Percentiles rank a stretch among this genome's conserved stretches.
phyloP scores from a whole-genome alignment of 2,797 vertebrate species.

The Balearica regulorum region DNA sequence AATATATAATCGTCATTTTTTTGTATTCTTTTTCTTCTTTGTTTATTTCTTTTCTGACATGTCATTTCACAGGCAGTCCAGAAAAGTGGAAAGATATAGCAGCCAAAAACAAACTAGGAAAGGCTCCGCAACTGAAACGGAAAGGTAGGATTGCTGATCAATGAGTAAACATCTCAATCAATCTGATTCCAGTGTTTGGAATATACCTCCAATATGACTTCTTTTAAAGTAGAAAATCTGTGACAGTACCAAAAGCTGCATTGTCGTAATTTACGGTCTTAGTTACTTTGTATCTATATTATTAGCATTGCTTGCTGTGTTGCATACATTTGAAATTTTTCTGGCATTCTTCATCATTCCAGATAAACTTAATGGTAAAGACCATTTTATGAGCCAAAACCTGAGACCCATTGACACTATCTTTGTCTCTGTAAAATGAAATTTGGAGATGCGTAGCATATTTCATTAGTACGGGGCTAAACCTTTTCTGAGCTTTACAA shows the following conservation, averaged over 20 bases:
- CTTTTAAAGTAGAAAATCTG: neutral
- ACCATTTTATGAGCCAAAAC: neutral
- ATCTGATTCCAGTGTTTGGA: neutral
- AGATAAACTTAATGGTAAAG: neutral
- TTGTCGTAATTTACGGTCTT: neutral
- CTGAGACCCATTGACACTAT: neutral
- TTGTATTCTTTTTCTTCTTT: constrained; percentile 70
- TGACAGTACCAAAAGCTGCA: neutral
- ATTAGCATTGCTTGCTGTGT: neutral
- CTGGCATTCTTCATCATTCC: neutral
- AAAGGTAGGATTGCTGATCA: constrained; percentile 83
- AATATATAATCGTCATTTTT: constrained; percentile 66
- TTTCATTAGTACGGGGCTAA: neutral
- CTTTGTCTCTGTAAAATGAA: neutral
- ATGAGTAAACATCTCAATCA: neutral
- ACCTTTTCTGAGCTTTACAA: neutral
- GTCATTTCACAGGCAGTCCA: constrained; percentile 85
- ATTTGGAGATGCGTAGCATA: neutral
- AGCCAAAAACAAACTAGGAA: constrained; percentile 88
- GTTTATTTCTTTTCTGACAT: constrained; percentile 73
- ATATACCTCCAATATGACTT: neutral
- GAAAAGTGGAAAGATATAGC: constrained; percentile 89
- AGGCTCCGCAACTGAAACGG: constrained; percentile 81
- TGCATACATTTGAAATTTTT: neutral
- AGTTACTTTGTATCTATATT: neutral